Evolutionary conservation across 2,797 vertebrate species (phyloP).

Genomic region (Leptodactylus fallax): DNA sequence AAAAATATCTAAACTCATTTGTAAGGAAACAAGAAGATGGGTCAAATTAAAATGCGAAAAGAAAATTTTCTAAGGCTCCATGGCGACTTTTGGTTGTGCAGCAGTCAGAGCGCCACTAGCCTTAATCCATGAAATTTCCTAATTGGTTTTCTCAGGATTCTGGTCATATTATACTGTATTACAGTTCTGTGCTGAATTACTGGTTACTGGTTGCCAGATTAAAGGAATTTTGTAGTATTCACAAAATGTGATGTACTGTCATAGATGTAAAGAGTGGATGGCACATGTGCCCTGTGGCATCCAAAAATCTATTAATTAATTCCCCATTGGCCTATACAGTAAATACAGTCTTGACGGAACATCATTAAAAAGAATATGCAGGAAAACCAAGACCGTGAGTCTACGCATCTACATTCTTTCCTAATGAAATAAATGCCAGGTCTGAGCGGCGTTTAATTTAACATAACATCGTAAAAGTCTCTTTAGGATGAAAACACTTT

Average conservation of each 20-base stretch:
- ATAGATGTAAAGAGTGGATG: neutral
- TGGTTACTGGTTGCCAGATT: neutral
- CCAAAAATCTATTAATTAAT: neutral
- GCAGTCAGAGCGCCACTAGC: no score
- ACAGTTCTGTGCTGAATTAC: neutral
- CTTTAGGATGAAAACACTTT: slow-evolving; percentile 15
- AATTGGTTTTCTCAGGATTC: neutral
- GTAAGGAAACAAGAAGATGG: no score
- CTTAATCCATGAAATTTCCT: no score
- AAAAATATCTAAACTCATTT: neutral
- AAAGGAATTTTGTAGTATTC: neutral
- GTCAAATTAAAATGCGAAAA: neutral
- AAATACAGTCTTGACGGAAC: slow-evolving; percentile 5
- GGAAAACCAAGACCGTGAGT: slow-evolving; percentile 1
- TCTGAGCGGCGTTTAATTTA: slow-evolving; percentile 8
- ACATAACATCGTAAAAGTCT: slow-evolving; percentile 28
- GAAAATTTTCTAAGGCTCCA: neutral
- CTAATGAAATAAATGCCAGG: slow-evolving; percentile 24
- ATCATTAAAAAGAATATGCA: neutral
- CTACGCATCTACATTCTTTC: slow-evolving; percentile 15
- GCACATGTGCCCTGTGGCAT: neutral
- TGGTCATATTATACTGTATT: neutral
- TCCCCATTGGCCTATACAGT: neutral
- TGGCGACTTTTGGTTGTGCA: neutral
- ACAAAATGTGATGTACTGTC: neutral